Conservation (phyloP, 2,113 vertebrate genomes). For the Cettia cetti region DNA sequence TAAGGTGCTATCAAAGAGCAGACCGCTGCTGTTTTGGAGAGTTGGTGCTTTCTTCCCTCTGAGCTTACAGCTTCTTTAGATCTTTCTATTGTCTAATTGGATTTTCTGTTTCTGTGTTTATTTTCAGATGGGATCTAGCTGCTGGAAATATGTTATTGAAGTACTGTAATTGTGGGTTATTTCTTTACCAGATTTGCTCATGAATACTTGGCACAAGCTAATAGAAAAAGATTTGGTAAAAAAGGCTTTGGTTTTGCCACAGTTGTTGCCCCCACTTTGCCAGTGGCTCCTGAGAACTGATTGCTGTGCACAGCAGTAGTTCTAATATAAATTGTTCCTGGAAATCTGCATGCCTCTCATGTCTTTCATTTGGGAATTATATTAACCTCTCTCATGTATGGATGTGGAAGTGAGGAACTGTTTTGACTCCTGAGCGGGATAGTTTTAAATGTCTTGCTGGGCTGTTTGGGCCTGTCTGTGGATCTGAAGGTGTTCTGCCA, state of each 20-base stretch:
- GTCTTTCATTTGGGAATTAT: background rate
- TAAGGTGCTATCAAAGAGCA: background rate
- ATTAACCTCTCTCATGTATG: background rate
- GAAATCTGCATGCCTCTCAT: background rate
- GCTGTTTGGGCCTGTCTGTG: background rate
- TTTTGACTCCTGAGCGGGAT: background rate
- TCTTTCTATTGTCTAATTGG: background rate
- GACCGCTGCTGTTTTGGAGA: background rate
- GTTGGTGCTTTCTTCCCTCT: background rate
- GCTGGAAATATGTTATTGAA: background rate
- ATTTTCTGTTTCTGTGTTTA: background rate
- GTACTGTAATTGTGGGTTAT: background rate
- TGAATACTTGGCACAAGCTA: background rate
- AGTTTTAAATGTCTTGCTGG: background rate
- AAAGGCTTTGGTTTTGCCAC: background rate
- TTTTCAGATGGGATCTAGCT: background rate
- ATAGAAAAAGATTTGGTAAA: background rate
- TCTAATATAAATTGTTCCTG: background rate
- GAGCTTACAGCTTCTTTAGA: background rate
- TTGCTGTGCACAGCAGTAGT: background rate
- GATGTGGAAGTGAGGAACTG: background rate
- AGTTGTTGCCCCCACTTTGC: background rate
- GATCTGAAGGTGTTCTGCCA: background rate
- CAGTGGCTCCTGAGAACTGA: background rate
- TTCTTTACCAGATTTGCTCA: background rate